phyloP scores from a whole-genome alignment of 2,113 vertebrate species.

The Ceyx margarethae region DNA sequence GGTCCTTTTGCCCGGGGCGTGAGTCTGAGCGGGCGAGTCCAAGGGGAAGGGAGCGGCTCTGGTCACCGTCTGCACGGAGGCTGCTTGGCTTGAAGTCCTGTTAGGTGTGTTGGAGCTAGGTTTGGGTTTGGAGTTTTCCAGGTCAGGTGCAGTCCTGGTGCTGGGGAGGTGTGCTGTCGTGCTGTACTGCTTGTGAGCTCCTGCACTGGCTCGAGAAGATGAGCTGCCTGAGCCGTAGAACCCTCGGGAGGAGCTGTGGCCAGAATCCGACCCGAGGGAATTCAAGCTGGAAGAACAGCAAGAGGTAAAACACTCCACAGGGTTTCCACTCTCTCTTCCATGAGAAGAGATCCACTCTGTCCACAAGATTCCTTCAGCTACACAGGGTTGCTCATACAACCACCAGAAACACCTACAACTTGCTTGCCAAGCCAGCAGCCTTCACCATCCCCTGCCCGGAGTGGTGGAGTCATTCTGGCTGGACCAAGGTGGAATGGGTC shows the following conservation, averaged over 20 bases:
- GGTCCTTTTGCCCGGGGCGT: slow-evolving; percentile 77
- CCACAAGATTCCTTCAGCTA: not conserved
- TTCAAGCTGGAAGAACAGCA: slow-evolving; percentile 81
- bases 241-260: slow-evolving; percentile 82
- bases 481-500: too few relatives aligned
- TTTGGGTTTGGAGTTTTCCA: slow-evolving; percentile 82
- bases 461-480: too few relatives aligned
- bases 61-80: slow-evolving; percentile 68
- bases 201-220: slow-evolving; percentile 71
- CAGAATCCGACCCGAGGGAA: slow-evolving; percentile 79
- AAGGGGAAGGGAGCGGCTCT: slow-evolving; percentile 69
- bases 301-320: not conserved
- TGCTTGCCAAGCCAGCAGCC: not conserved
- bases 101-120: slow-evolving; percentile 64
- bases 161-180: slow-evolving; percentile 73
- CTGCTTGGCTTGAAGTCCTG: slow-evolving; percentile 81
- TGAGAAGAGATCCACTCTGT: not conserved
- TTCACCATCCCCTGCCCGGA: not conserved
- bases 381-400: not conserved
- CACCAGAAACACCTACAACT: not conserved
- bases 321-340: not conserved
- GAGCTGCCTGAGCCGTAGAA: slow-evolving; percentile 79
- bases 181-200: slow-evolving; percentile 79
- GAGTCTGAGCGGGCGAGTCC: slow-evolving; percentile 76
- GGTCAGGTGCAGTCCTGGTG: slow-evolving; percentile 76